Evolutionary conservation across 1,140 invertebrate species (phyloP), one percentile per base, ranked within the genome.

Genomic region (Macrosteles quadrilineatus): DNA sequence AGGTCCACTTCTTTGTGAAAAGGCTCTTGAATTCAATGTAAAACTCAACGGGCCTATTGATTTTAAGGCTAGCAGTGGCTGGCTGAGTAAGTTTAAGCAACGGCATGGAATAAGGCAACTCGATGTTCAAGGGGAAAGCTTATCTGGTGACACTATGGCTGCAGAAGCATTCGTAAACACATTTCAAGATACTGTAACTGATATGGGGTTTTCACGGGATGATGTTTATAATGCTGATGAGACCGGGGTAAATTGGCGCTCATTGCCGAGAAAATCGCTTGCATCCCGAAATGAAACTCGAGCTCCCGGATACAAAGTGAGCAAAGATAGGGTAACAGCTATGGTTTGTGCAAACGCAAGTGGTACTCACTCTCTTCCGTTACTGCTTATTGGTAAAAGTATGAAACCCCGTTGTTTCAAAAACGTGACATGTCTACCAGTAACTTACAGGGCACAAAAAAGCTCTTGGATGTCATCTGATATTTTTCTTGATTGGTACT

Each of bases 221-320:
- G n/a, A 70, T 31, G 55, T 82, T 53, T 80, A 80, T 70, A 81
- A 81, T 75, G 76, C 75, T 55, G 79, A 81, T 67, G 78, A 81
- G 76, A 78, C 76, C 31, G 78, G 77, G 19, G 71, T 81, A 27
- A 73, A 77, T 73, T 82, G 75, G 72, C 81, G 80, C 78, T 62
- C 70, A 65, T 57, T 82, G 36, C 77, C 78, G 25, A 71, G 47
- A 50, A 80, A 76, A 75, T 74, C 78, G 55, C 70, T 78, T 57
- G 77, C 72, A 63, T 79, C 76, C 4, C 19, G 40, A 27, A 68
- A 68, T n/a, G n/a, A n/a, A n/a, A n/a, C n/a, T n/a, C n/a, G n/a
- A n/a, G n/a, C n/a, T 2, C 72, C 71, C 29, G 75, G 73, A 19
- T 53, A 45, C 12, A 78, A 78, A 64, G 25, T 21, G 1, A 50